These are phyloP conservation scores for Rousettus madagascariensis DNA, from an alignment of 2,797 vertebrate genomes.

Conservation along the genomic window DNA sequence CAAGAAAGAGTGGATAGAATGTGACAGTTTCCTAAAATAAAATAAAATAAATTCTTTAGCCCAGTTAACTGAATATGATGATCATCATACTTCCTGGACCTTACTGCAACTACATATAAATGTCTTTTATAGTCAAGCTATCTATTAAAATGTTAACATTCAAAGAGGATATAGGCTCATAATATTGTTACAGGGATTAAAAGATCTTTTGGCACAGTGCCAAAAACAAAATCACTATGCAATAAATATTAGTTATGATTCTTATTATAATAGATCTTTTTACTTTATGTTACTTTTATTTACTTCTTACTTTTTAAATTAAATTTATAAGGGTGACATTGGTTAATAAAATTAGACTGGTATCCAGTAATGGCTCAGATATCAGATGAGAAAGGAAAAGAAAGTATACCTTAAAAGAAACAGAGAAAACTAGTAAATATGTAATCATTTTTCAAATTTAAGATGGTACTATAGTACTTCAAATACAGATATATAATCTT, in stretches of 20 bases:
- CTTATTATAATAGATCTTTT: not conserved
- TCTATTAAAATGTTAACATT: not conserved
- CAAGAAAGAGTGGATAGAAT: not conserved
- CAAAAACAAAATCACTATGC: not conserved
- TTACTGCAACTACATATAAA: not conserved
- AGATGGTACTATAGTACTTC: not conserved
- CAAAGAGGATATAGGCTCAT: not conserved
- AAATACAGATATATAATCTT: not conserved
- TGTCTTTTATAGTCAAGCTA: not conserved
- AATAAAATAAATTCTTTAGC: not conserved
- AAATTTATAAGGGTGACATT: not conserved
- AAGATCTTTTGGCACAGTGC: not conserved
- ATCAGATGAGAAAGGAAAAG: not conserved
- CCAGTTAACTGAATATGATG: not conserved
- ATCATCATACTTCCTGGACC: not conserved
- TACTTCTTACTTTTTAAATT: not conserved
- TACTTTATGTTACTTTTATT: not conserved
- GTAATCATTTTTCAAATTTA: not conserved
- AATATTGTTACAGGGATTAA: not conserved
- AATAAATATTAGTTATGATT: not conserved
- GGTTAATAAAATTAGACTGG: too few relatives aligned
- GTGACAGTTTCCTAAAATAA: not conserved
- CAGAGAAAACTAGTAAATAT: not conserved
- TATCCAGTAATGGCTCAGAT: not conserved
- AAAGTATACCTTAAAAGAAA: not conserved